These are phyloP conservation scores for Channa argus DNA, from an alignment of 2,113 vertebrate genomes.

Conservation along the genomic window DNA sequence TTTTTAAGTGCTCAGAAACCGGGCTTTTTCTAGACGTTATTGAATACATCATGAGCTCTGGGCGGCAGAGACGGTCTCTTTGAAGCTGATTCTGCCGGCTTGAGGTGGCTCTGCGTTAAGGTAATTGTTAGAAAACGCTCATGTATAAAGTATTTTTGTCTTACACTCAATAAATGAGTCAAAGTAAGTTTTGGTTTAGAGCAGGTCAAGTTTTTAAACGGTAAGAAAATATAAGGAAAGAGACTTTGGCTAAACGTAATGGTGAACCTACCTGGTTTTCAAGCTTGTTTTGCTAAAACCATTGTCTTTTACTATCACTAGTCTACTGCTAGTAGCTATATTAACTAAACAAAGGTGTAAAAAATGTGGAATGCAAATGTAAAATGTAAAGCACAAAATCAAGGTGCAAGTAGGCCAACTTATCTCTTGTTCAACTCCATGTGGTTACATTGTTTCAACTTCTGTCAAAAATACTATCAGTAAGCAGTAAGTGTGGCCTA, in stretches of 20 bases:
- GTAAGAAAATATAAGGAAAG: neutral
- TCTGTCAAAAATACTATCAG: no score
- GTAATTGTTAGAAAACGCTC: neutral
- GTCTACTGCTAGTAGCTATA: neutral
- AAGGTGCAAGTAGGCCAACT: no score
- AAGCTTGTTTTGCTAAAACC: no score
- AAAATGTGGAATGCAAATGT: no score
- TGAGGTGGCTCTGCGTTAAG: neutral
- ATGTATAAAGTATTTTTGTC: neutral
- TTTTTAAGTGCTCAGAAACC: neutral
- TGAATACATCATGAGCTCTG: slow-evolving; percentile 28
- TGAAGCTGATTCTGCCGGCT: slow-evolving; percentile 29
- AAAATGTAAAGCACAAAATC: no score
- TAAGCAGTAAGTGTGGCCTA: no score
- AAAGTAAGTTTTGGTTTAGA: neutral
- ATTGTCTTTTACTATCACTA: neutral
- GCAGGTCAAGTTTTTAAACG: neutral
- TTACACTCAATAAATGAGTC: neutral
- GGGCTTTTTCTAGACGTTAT: neutral
- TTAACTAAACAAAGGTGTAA: neutral
- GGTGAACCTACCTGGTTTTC: neutral
- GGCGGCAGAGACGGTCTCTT: slow-evolving; percentile 15
- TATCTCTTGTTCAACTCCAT: no score
- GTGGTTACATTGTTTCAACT: neutral
- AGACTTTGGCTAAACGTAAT: neutral